Evolutionary conservation across 2,888 invertebrate species (phyloP).

Genomic region (Fragum sueziense): DNA sequence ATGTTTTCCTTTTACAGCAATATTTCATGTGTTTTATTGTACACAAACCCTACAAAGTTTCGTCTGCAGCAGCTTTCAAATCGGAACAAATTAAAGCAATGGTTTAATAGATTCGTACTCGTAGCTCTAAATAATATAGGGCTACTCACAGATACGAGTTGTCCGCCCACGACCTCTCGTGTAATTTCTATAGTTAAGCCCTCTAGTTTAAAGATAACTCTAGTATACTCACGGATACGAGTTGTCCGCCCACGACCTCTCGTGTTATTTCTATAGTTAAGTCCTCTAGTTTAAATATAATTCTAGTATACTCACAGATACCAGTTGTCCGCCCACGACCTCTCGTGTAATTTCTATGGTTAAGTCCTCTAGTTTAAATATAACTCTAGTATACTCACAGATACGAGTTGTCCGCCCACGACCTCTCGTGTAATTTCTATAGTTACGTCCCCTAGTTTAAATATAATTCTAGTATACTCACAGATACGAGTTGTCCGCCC

Average conservation of each 20-base stretch:
- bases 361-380: slow-evolving; percentile 54
- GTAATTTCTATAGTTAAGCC: slow-evolving; percentile 56
- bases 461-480: too few species aligned
- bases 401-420: slow-evolving; percentile 60
- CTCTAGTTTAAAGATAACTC: slow-evolving; percentile 62
- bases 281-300: slow-evolving; percentile 57
- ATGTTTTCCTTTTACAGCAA: too few species aligned
- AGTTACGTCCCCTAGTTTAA: slow-evolving; percentile 53
- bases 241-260: slow-evolving; percentile 58
- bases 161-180: slow-evolving; percentile 57
- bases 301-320: slow-evolving; percentile 66
- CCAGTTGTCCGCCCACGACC: slow-evolving; percentile 58
- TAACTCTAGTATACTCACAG: slow-evolving; percentile 65
- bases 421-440: slow-evolving; percentile 61
- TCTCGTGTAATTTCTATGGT: slow-evolving; percentile 61
- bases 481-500: slow-evolving; percentile 64
- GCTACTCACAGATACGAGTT: slow-evolving; percentile 65
- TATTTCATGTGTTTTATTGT: too few species aligned
- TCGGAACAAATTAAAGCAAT: too few species aligned
- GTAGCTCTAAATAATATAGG: too few species aligned
- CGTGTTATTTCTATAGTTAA: slow-evolving; percentile 58
- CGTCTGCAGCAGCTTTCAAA: too few species aligned
- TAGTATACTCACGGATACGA: slow-evolving; percentile 66
- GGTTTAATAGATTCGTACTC: too few species aligned
- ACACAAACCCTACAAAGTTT: too few species aligned